Base-by-base conservation (phyloP, 1,140 invertebrate genomes). In the Trachymyrmex septentrionalis region DNA sequence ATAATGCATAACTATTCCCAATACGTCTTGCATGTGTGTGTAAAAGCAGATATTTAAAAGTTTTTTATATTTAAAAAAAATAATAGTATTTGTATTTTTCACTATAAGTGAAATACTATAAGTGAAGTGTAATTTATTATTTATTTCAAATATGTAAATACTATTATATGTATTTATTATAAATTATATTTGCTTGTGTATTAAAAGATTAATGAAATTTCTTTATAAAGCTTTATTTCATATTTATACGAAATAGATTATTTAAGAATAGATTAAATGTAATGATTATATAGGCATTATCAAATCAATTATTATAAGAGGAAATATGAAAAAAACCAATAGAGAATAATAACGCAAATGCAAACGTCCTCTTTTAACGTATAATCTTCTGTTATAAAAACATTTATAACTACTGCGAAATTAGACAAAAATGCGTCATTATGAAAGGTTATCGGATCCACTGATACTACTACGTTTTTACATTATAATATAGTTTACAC, bases 361-460 rank as follows among this genome's bases (percentile, higher is more conserved):
- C 55, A 72, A 53, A 6, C 14, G 12, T 34, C 6, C 2, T 38
- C 14, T 76, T n/a, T n/a, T 16, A 44, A 38, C 14, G 12, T 24
- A 16, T 77, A 77, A 38, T 59, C 6, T 21, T 14, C n/a, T 57
- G 3, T 75, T 24, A 21, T 19, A 48, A 64, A 64, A 77, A 64
- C 38, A 44, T 77, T 27, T 2, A 61, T 10, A 77, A 59, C 14
- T 77, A 64, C 4, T 64, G 75, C 34, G 16, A n/a, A 77, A 64
- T 4, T 77, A 44, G 19, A 64, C 38, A 48, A 63, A 77, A 16
- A 77, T 19, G 61, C 14, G 21, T 61, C 34, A 77, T 64, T 24
- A 6, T 19, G 12, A 77, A 44, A 44, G 75, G 75, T 77, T 77
- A 77, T 77, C 57, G 38, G 57, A 44, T 77, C 38, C 44, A 10